phyloP scores from a whole-genome alignment of 2,888 invertebrate genomes.

The Drosophila cyrtoloma region DNA sequence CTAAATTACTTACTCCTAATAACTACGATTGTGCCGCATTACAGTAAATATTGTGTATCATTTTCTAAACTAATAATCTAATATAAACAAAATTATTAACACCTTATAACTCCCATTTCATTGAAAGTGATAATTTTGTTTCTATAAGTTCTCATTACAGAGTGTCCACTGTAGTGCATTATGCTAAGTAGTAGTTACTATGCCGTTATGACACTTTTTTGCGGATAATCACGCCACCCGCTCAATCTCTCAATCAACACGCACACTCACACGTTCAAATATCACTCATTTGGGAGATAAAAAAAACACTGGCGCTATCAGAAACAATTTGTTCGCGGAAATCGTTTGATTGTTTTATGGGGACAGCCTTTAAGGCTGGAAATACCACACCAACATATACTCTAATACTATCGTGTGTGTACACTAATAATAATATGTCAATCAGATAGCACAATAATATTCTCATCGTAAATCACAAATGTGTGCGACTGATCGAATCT shows the following conservation, averaged over 20 bases:
- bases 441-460: conserved; percentile 11
- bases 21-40: neutral
- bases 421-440: conserved; percentile 1
- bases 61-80: neutral
- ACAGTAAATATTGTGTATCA: neutral
- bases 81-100: neutral
- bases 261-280: conserved; percentile 14
- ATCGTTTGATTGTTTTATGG: conserved; percentile 38
- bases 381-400: conserved; percentile 11
- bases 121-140: neutral
- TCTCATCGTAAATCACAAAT: neutral
- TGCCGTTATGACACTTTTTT: neutral
- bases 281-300: conserved; percentile 23
- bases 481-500: neutral
- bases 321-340: conserved; percentile 34
- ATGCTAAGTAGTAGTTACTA: conserved; percentile 10
- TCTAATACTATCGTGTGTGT: neutral
- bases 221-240: conserved; percentile 54
- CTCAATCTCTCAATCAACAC: conserved; percentile 25
- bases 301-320: conserved; percentile 32
- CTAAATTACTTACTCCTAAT: neutral
- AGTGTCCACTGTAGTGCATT: conserved; percentile 7
- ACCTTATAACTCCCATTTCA: neutral
- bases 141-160: neutral
- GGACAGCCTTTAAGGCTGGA: conserved; percentile 13